Evolutionary conservation across 2,797 vertebrate genomes (phyloP).

Genomic region (Melanotaenia nigrans): DNA sequence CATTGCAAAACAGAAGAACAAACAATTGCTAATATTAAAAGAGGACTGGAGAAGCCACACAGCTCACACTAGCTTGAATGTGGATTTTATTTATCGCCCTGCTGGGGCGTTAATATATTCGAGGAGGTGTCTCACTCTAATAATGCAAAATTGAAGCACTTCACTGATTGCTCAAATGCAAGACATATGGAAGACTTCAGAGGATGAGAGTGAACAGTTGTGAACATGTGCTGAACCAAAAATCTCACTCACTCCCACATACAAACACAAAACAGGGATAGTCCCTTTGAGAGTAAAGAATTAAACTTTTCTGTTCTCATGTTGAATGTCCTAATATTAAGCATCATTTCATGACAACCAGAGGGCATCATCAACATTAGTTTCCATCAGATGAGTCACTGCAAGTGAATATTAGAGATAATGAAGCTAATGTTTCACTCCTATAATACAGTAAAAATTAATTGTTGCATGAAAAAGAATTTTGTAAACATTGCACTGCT

Average conservation of each 20-base stretch:
- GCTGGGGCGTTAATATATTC: conserved; percentile 55
- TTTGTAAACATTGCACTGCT: conserved; percentile 63
- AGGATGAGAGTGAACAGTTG: conserved; percentile 40
- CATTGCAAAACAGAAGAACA: background rate
- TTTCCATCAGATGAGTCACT: conserved; percentile 41
- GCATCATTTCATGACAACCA: conserved; percentile 39
- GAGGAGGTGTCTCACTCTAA: conserved; percentile 55
- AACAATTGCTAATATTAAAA: background rate
- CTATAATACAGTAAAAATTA: conserved; percentile 61
- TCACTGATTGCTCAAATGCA: conserved; percentile 48
- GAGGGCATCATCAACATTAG: conserved; percentile 34
- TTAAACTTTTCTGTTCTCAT: conserved; percentile 13
- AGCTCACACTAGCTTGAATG: conserved; percentile 42
- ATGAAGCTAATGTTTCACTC: conserved; percentile 52
- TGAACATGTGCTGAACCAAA: conserved; percentile 29
- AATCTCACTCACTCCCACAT: background rate
- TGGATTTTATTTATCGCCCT: conserved; percentile 47
- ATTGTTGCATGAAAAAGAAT: conserved; percentile 57
- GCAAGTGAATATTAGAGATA: conserved; percentile 41
- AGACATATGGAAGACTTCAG: conserved; percentile 63
- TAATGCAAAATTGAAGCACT: conserved; percentile 60
- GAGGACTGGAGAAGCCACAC: conserved; percentile 2
- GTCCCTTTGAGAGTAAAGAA: conserved; percentile 33
- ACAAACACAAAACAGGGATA: conserved; percentile 21
- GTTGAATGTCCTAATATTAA: conserved; percentile 41